Evolutionary conservation across 2,797 vertebrate species (phyloP).

Genomic region (Enteromius viviparus): DNA sequence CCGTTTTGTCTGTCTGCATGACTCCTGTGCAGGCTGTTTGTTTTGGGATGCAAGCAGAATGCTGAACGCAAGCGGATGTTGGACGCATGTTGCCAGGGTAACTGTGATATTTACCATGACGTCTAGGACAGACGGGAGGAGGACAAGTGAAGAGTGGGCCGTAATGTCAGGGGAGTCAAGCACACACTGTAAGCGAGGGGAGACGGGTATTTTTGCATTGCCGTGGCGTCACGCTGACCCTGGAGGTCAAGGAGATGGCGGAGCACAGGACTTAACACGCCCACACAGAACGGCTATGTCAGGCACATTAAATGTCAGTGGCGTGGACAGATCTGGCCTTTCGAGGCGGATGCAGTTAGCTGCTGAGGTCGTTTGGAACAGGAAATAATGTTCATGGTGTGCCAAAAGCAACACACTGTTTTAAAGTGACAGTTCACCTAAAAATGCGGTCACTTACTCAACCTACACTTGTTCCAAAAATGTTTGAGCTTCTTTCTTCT

Average conservation of each 20-base stretch:
- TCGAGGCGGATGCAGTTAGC: background rate
- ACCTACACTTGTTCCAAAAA: background rate
- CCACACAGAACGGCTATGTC: background rate
- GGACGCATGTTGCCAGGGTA: conserved; percentile 56
- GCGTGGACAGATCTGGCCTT: conserved; percentile 11
- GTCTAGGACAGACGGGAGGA: conserved; percentile 1
- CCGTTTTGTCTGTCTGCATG: background rate
- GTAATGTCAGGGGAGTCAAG: conserved; percentile 11
- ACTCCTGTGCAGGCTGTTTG: background rate
- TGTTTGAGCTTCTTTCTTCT: background rate
- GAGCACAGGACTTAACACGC: conserved; percentile 7
- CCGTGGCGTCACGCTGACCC: background rate
- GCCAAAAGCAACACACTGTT: background rate
- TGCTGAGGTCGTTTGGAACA: background rate
- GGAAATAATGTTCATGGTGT: background rate
- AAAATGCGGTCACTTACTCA: background rate
- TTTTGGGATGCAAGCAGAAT: conserved; percentile 14
- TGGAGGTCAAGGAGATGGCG: conserved; percentile 31
- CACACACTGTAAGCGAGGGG: background rate
- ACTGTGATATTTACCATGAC: conserved; percentile 45
- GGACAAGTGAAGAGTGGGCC: conserved; percentile 13
- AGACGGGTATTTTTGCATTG: conserved; percentile 4
- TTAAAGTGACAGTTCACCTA: background rate
- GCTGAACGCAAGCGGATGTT: conserved; percentile 11
- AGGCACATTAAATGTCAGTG: conserved; percentile 10